These are phyloP conservation scores for Baronia brevicornis DNA, from an alignment of 2,888 invertebrate species.

Conservation along the genomic window DNA sequence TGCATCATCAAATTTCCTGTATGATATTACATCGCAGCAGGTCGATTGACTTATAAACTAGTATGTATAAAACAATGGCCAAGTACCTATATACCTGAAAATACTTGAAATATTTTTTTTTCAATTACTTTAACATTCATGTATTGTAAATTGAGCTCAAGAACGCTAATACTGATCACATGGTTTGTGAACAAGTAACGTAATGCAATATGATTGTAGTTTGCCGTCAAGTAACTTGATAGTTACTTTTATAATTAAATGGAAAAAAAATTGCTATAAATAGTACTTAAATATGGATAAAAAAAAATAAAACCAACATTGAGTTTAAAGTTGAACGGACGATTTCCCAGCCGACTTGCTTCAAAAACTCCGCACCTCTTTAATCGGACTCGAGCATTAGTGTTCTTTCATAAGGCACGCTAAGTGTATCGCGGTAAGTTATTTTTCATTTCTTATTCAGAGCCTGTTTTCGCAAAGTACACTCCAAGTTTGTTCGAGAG, in stretches of 20 bases:
- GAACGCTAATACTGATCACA: too few relatives aligned
- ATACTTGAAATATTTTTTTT: too few relatives aligned
- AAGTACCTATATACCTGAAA: too few relatives aligned
- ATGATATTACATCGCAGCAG: constrained; percentile 4
- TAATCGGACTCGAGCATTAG: constrained; percentile 3
- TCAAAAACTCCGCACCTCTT: constrained; percentile 9
- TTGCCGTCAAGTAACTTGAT: too few relatives aligned
- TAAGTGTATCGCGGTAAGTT: constrained; percentile 16
- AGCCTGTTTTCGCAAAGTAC: constrained; percentile 10
- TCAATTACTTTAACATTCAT: too few relatives aligned
- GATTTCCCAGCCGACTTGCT: constrained; percentile 11
- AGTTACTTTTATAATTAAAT: too few relatives aligned
- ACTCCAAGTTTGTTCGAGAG: constrained; percentile 12
- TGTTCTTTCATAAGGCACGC: constrained; percentile 10
- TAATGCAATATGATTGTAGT: too few relatives aligned
- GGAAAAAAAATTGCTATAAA: too few relatives aligned
- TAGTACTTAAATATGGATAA: too few relatives aligned
- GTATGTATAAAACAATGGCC: too few relatives aligned
- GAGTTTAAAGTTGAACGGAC: constrained; percentile 7
- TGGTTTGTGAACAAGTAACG: too few relatives aligned
- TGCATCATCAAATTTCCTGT: constrained; percentile 14
- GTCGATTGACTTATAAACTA: not conserved
- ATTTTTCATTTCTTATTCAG: constrained; percentile 19
- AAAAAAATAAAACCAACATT: constrained; percentile 9
- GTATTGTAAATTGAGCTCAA: too few relatives aligned